phyloP scores from a whole-genome alignment of 1,140 invertebrate genomes.

The Antheraea mylitta region DNA sequence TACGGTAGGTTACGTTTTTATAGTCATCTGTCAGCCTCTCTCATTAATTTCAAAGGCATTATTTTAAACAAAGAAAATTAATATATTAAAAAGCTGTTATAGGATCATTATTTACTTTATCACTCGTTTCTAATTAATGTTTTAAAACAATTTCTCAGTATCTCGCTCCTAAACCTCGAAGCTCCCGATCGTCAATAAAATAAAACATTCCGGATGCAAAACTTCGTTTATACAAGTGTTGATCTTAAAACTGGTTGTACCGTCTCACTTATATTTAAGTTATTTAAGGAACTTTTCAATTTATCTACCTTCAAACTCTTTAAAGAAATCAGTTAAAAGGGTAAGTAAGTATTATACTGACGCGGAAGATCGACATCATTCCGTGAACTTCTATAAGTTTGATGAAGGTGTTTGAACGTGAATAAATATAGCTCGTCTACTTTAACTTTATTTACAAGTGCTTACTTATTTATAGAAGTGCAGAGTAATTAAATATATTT shows the following conservation, averaged over 20 bases:
- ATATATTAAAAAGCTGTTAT: too few species aligned
- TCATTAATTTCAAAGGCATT: too few species aligned
- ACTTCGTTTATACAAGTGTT: background rate
- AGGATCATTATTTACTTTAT: too few species aligned
- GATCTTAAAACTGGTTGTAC: background rate
- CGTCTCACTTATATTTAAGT: background rate
- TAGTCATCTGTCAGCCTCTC: too few species aligned
- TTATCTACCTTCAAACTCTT: conserved; percentile 16
- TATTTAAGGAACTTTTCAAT: conserved; percentile 17
- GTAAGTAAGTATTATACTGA: conserved; percentile 20
- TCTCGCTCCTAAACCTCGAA: background rate
- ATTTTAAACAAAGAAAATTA: too few species aligned
- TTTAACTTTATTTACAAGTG: background rate
- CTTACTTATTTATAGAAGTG: background rate
- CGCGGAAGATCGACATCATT: conserved; percentile 10
- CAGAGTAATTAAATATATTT: background rate
- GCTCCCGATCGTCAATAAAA: background rate
- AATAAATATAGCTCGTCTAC: background rate
- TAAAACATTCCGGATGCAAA: background rate
- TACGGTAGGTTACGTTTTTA: too few species aligned
- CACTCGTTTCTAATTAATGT: too few species aligned
- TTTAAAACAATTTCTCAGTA: too few species aligned
- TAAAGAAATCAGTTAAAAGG: conserved; percentile 17
- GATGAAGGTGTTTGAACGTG: conserved; percentile 15
- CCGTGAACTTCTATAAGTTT: conserved; percentile 13